Evolutionary conservation across 2,888 invertebrate genomes (phyloP).

Genomic region (Plutella xylostella): DNA sequence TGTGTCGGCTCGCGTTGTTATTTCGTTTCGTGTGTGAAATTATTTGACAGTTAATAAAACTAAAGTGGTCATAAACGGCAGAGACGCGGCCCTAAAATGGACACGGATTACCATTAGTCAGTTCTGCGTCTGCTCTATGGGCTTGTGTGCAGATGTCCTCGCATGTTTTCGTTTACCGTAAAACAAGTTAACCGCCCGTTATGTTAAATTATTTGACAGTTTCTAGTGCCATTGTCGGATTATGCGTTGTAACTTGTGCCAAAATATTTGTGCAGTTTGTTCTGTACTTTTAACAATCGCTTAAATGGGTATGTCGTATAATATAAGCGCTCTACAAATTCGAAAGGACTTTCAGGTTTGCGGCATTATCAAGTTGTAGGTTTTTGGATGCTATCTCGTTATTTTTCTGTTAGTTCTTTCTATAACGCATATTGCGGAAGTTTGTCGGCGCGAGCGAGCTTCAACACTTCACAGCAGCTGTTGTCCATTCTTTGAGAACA

Average conservation of each 20-base stretch:
- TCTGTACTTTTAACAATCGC: background rate
- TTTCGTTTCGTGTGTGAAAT: no score
- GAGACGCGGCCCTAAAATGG: no score
- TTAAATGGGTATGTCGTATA: background rate
- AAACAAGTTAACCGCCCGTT: conserved; percentile 4
- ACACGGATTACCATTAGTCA: no score
- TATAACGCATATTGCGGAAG: background rate
- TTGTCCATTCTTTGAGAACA: background rate
- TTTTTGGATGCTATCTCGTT: no score
- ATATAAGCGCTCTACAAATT: no score
- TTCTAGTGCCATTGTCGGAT: conserved; percentile 1
- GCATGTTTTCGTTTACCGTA: conserved; percentile 4
- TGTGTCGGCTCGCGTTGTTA: no score
- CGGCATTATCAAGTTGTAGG: conserved; percentile 31
- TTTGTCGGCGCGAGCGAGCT: background rate
- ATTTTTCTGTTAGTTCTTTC: background rate
- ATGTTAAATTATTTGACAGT: background rate
- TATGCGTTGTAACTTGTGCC: conserved; percentile 1
- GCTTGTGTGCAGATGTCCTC: conserved; percentile 6
- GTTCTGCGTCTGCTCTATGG: background rate
- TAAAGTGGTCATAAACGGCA: background rate
- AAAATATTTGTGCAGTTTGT: background rate
- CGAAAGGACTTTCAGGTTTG: background rate
- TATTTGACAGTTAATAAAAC: no score
- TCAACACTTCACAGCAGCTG: background rate